Evolutionary conservation across 2,888 invertebrate species (phyloP), one percentile per base, ranked within the genome.

Genomic region (Polydesmus complanatus): DNA sequence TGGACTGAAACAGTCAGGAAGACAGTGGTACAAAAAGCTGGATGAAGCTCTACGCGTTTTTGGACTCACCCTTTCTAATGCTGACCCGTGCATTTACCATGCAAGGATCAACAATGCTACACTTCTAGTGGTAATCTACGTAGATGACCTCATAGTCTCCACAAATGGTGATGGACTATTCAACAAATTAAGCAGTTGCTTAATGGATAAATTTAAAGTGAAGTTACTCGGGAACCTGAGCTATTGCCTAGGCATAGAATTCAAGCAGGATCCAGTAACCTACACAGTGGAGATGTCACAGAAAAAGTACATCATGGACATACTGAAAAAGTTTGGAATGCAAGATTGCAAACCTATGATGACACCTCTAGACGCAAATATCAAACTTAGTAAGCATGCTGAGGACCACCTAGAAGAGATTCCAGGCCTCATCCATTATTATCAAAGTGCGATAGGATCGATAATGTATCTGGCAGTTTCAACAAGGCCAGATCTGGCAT

Each of bases 81-180:
- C n/a, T n/a, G n/a, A n/a, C n/a, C n/a, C n/a, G n/a, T n/a, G n/a
- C 27, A 1, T 53, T 26, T 11, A 27, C 26, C 1, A 14, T 50
- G 50, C 50, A 50, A 11, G 50, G 11, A 22, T 50, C 19, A 22
- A 50, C 2, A 22, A 26, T 2, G 18, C 19, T 3, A 19, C 37
- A 27, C 5, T 27, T 3, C 3, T 53, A n/a, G 11, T 57, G 18
- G 2, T 21, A 2, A 22, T 57, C 1, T 49, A 48, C 18, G 57
- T 57, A 2, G 57, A 57, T 19, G 50, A 57, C 50, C 22, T 57
- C 23, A 18, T 57, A 3, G 25, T 57, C 2, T 47, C 57, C 1
- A 3, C 19, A 1, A 49, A 47, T 11, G 1, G 11, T n/a, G 23
- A 18, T 2, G 49, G 27, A 22, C 49, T 47, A 23, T 22, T 57